Evolutionary conservation across 2,113 vertebrate species (phyloP).

Genomic region (Bucco capensis): DNA sequence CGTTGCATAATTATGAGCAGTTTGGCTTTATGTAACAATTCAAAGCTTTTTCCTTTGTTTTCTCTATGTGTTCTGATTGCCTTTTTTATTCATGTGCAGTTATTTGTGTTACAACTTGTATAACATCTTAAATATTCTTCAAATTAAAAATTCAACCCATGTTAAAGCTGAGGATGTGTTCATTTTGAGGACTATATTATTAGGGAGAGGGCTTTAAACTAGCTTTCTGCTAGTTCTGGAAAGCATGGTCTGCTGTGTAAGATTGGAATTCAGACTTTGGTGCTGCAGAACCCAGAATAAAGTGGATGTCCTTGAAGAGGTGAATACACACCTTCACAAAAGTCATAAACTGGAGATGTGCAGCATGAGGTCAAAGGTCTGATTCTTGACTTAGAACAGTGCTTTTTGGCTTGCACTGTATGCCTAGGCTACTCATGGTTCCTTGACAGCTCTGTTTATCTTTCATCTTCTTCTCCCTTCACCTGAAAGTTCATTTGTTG

Average conservation of each 20-base stretch:
- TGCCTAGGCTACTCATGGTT: background rate
- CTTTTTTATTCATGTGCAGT: background rate
- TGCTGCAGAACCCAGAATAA: background rate
- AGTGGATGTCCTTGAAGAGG: background rate
- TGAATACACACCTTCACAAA: background rate
- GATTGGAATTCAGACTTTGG: background rate
- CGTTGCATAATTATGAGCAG: fast-evolving
- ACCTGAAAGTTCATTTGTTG: background rate
- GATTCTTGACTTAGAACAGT: background rate
- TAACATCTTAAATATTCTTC: background rate
- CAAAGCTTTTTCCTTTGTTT: background rate
- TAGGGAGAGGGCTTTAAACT: background rate
- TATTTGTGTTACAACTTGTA: background rate
- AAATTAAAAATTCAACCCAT: background rate
- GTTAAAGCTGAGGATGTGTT: background rate
- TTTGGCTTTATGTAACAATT: background rate
- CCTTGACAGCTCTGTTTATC: background rate
- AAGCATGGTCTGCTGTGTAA: background rate
- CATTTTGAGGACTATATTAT: background rate
- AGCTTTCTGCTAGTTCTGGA: background rate
- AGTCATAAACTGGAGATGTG: background rate
- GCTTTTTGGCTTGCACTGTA: background rate
- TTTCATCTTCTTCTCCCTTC: background rate
- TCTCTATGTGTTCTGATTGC: background rate
- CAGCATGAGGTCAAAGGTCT: background rate